phyloP scores from a whole-genome alignment of 2,113 vertebrate genomes.

The Ceyx cyanopectus region DNA sequence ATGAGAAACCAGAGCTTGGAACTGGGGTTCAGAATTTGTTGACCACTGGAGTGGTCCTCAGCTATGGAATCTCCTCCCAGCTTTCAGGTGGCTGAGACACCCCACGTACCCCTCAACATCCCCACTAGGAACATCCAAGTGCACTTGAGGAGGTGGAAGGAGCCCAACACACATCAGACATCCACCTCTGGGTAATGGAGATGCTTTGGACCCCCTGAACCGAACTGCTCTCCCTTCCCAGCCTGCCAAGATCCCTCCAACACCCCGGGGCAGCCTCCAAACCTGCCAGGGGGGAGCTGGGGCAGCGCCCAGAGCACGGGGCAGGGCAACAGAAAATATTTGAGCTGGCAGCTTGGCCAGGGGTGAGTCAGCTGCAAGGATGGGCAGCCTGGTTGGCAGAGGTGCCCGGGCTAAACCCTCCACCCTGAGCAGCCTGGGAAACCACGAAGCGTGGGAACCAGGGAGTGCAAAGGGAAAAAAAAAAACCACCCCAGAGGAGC shows the following conservation, averaged over 20 bases:
- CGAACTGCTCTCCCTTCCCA: background rate
- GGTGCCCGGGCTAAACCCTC: background rate
- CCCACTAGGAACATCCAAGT: background rate
- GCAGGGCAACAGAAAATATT: background rate
- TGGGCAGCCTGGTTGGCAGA: background rate
- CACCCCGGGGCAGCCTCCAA: background rate
- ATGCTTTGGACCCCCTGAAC: fast-evolving
- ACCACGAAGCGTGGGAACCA: slow-evolving; percentile 7
- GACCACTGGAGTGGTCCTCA: background rate
- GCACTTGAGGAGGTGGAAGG: background rate
- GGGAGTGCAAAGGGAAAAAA: background rate
- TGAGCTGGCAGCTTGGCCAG: background rate
- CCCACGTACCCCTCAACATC: fast-evolving
- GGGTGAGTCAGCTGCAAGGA: background rate
- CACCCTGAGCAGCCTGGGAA: background rate
- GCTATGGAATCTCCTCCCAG: background rate
- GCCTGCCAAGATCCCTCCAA: background rate
- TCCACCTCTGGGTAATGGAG: fast-evolving
- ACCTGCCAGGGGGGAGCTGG: background rate
- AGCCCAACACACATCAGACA: fast-evolving
- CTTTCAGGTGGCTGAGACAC: background rate
- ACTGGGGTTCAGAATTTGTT: background rate
- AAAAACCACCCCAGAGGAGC: background rate
- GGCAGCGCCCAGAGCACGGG: background rate
- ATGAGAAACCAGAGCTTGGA: background rate